Conservation (phyloP, 2,888 invertebrate genomes). For the Gymnoscelis rufifasciata region DNA sequence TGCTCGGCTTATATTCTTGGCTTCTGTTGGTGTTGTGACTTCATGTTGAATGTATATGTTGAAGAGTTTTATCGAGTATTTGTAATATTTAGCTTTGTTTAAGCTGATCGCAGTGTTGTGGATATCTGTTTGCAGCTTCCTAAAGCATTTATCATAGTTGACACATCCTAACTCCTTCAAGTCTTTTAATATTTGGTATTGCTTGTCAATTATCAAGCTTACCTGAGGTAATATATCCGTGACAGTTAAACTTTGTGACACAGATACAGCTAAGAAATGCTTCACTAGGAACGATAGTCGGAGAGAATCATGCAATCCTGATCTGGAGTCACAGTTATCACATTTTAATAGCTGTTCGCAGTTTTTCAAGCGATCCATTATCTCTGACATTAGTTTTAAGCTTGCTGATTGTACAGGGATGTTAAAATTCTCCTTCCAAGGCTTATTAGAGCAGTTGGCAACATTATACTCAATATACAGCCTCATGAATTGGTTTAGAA, state of each 20-base stretch:
- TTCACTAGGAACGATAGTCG: constrained; percentile 52
- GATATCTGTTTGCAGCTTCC: constrained; percentile 56
- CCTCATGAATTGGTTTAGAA: constrained; percentile 51
- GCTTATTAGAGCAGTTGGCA: constrained; percentile 22
- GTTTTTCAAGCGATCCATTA: constrained; percentile 41
- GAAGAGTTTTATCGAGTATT: constrained; percentile 56
- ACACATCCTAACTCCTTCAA: constrained; percentile 43
- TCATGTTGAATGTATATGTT: constrained; percentile 54
- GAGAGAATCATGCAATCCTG: constrained; percentile 56
- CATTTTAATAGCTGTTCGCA: constrained; percentile 56
- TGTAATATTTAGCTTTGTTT: constrained; percentile 47
- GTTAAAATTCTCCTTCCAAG: constrained; percentile 29
- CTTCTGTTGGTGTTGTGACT: constrained; percentile 24
- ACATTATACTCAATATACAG: constrained; percentile 49
- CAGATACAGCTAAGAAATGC: constrained; percentile 41
- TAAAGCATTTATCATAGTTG: constrained; percentile 51
- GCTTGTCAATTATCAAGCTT: constrained; percentile 33
- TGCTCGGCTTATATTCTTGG: constrained; percentile 55
- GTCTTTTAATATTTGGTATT: constrained; percentile 45
- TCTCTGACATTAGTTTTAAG: constrained; percentile 44
- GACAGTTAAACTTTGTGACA: constrained; percentile 36
- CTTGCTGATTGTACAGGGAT: constrained; percentile 38
- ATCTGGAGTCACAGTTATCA: constrained; percentile 51
- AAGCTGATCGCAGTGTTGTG: constrained; percentile 61
- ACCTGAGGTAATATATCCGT: constrained; percentile 34